Evolutionary conservation across 2,113 vertebrate genomes (phyloP).

Genomic region (Synodontis membranacea): DNA sequence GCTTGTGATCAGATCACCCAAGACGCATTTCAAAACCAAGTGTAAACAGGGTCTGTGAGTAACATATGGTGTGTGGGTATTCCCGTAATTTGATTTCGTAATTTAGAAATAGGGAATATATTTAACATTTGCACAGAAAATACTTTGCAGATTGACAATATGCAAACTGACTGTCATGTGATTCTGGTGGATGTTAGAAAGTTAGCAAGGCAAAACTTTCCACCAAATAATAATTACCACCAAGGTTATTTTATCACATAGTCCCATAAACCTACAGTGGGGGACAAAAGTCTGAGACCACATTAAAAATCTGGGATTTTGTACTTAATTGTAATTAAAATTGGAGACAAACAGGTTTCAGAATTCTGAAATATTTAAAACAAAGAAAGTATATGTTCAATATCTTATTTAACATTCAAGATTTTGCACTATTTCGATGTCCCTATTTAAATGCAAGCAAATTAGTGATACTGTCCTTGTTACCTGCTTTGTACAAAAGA

Average conservation of each 20-base stretch:
- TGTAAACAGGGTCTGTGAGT: not conserved
- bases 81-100: not conserved
- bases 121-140: not conserved
- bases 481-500: not conserved
- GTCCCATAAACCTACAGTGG: not conserved
- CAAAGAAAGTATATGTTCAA: too few relatives aligned
- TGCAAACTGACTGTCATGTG: not conserved
- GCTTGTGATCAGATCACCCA: too few relatives aligned
- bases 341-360: too few relatives aligned
- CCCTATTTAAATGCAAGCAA: not conserved
- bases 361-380: too few relatives aligned
- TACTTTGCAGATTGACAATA: not conserved
- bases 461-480: not conserved
- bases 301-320: too few relatives aligned
- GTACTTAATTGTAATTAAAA: too few relatives aligned
- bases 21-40: not conserved
- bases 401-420: too few relatives aligned
- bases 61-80: not conserved
- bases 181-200: not conserved
- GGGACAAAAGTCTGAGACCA: not conserved
- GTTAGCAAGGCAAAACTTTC: not conserved
- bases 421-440: too few relatives aligned
- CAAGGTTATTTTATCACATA: not conserved
- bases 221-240: not conserved
- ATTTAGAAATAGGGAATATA: not conserved